These are phyloP conservation scores for Diadegma fenestrale DNA, from an alignment of 2,888 invertebrate species.

Conservation along the genomic window DNA sequence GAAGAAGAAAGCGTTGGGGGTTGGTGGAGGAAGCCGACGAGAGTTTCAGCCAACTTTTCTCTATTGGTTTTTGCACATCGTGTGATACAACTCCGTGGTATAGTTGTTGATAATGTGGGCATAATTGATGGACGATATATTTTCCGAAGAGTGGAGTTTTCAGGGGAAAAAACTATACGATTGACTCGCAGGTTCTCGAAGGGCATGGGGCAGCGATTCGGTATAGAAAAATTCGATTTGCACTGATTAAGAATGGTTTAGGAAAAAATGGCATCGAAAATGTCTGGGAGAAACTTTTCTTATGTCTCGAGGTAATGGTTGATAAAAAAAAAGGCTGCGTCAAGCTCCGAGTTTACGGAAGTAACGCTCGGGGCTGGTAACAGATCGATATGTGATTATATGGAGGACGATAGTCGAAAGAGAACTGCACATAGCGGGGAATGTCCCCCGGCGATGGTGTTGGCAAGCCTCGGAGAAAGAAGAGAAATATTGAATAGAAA, in stretches of 20 bases:
- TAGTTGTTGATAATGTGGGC: neutral
- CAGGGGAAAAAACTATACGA: neutral
- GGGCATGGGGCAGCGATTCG: neutral
- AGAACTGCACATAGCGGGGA: conserved; percentile 6
- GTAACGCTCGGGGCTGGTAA: conserved; percentile 24
- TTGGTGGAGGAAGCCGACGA: conserved; percentile 22
- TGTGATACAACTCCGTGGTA: neutral
- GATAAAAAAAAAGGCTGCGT: conserved; percentile 21
- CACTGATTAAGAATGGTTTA: neutral
- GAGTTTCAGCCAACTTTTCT: conserved; percentile 46
- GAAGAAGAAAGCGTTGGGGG: conserved; percentile 22
- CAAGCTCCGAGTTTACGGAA: conserved; percentile 17
- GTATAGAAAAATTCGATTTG: neutral
- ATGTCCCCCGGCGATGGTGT: conserved; percentile 20
- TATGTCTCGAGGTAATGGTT: conserved; percentile 10
- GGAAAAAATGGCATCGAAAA: neutral
- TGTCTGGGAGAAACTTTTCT: conserved; percentile 8
- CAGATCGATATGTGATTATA: conserved; percentile 40
- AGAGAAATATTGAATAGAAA: conserved; percentile 23
- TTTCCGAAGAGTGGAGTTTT: neutral
- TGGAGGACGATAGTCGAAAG: conserved; percentile 14
- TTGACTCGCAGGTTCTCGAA: neutral
- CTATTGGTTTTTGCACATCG: conserved; percentile 3
- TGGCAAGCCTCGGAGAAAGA: neutral
- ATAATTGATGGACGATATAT: neutral